These are phyloP conservation scores for Agelaius tricolor DNA, from an alignment of 2,113 vertebrate genomes.

Conservation along the genomic window DNA sequence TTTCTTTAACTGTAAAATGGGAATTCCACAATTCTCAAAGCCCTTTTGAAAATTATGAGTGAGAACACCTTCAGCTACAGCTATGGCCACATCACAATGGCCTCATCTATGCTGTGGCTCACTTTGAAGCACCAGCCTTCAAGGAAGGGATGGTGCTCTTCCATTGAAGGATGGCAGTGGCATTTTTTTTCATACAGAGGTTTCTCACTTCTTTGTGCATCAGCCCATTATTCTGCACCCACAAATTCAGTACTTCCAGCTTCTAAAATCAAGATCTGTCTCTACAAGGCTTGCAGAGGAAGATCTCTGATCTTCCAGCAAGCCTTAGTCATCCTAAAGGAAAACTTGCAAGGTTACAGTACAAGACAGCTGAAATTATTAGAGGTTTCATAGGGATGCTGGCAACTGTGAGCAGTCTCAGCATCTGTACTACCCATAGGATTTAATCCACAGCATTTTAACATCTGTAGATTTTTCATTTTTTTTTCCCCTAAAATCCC, in stretches of 20 bases:
- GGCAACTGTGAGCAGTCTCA: neutral
- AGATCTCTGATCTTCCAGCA: neutral
- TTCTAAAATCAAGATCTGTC: neutral
- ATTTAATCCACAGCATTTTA: neutral
- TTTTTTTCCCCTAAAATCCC: neutral
- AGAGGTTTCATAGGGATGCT: neutral
- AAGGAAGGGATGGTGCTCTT: neutral
- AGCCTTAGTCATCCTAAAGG: neutral
- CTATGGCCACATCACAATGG: neutral
- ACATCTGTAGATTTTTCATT: neutral
- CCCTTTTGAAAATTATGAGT: neutral
- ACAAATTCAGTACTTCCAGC: neutral
- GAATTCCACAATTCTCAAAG: neutral
- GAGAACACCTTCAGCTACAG: neutral
- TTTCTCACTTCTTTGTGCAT: neutral
- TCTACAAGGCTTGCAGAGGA: neutral
- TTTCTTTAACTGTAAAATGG: neutral
- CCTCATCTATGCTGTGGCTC: neutral
- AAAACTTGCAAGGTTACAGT: neutral
- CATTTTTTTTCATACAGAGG: neutral
- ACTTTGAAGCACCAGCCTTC: neutral
- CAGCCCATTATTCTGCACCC: neutral
- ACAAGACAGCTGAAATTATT: neutral
- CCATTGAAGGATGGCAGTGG: fast-evolving
- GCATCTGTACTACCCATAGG: neutral